Conservation (phyloP, 2,797 vertebrate species). For the Gymnodraco acuticeps region DNA sequence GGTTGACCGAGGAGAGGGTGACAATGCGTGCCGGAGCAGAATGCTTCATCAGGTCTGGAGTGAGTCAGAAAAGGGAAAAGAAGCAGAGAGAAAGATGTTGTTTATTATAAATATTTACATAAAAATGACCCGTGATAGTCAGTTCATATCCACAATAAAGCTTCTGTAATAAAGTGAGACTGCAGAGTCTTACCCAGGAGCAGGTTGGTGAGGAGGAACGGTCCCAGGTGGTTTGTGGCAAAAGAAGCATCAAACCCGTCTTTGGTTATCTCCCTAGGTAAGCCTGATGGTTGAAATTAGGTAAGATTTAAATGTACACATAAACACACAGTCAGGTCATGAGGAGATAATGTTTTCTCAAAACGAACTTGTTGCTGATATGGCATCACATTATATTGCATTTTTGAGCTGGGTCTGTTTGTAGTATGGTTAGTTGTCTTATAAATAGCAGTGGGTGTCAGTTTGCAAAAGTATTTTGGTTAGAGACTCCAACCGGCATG, state of each 20-base stretch:
- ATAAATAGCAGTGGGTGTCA: not conserved
- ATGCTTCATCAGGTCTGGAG: slow-evolving; percentile 84
- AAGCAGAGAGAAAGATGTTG: not conserved
- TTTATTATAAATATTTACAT: not conserved
- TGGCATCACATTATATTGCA: not conserved
- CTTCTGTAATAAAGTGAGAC: not conserved
- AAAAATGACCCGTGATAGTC: not conserved
- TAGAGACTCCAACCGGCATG: not conserved
- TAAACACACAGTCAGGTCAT: not conserved
- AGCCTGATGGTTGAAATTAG: slow-evolving; percentile 72
- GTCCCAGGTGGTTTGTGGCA: slow-evolving; percentile 89
- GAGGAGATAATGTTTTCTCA: not conserved
- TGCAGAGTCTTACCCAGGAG: slow-evolving; percentile 83
- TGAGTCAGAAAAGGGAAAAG: not conserved
- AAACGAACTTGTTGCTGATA: not conserved
- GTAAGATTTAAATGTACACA: not conserved
- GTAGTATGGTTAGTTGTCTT: not conserved
- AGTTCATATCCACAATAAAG: not conserved
- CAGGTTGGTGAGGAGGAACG: slow-evolving; percentile 91
- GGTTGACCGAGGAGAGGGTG: slow-evolving; percentile 85
- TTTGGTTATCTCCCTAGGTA: slow-evolving; percentile 80
- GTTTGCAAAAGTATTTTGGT: not conserved
- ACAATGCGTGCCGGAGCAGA: slow-evolving; percentile 87
- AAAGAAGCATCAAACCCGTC: slow-evolving; percentile 88
- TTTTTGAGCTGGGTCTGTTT: not conserved